Conservation (phyloP, 2,888 invertebrate species). For the Aphrophora alni region DNA sequence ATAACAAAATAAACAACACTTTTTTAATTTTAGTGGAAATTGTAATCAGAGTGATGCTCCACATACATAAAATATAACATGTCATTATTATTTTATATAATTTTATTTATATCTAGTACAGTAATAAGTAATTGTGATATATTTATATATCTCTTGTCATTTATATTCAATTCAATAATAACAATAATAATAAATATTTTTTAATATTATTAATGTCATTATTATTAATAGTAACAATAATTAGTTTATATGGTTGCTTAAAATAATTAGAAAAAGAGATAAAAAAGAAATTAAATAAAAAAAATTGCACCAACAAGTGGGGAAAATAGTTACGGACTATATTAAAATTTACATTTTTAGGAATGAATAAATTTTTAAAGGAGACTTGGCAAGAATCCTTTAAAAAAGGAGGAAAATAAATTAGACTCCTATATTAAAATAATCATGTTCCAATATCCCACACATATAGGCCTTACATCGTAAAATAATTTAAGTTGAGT, state of each 20-base stretch:
- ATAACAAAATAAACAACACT: background rate
- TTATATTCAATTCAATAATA: conserved; percentile 37
- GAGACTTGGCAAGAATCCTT: background rate
- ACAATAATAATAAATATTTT: conserved; percentile 37
- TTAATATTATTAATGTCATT: background rate
- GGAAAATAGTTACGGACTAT: background rate
- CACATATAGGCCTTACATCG: background rate
- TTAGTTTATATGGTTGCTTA: conserved; percentile 9
- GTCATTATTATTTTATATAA: conserved; percentile 46
- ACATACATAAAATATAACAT: conserved; percentile 52
- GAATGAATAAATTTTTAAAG: background rate
- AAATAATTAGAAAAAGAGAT: conserved; percentile 9
- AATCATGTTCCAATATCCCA: background rate
- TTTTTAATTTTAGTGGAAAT: background rate
- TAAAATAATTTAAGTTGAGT: background rate
- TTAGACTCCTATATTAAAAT: background rate
- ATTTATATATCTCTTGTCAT: conserved; percentile 41
- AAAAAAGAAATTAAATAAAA: background rate
- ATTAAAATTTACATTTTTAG: background rate
- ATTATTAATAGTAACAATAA: conserved; percentile 6
- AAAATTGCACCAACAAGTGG: background rate
- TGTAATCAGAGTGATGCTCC: conserved; percentile 49
- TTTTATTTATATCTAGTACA: conserved; percentile 38
- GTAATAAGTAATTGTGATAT: conserved; percentile 31
- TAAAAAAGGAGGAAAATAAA: background rate